These are phyloP conservation scores for Lepidurus arcticus DNA, from an alignment of 1,140 invertebrate genomes.

Conservation along the genomic window DNA sequence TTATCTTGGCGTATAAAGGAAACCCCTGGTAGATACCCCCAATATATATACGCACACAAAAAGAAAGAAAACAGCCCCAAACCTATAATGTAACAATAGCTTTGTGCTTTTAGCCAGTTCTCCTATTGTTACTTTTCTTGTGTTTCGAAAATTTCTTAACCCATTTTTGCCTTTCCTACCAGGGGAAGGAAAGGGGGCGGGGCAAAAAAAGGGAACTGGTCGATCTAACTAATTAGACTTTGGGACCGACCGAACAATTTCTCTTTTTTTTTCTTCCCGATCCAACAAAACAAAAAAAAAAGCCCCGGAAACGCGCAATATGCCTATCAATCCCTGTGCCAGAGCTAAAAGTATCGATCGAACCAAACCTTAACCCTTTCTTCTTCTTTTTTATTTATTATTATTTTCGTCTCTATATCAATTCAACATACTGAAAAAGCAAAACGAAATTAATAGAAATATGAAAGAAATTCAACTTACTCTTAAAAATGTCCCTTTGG, in stretches of 20 bases:
- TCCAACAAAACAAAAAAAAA: too few relatives aligned
- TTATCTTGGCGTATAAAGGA: background rate
- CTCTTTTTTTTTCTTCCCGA: background rate
- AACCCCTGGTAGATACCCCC: background rate
- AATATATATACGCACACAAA: too few relatives aligned
- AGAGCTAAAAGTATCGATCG: background rate
- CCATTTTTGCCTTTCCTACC: background rate
- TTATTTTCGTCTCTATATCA: background rate
- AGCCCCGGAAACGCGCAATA: background rate
- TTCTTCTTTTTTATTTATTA: background rate
- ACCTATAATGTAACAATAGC: background rate
- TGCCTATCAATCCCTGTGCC: background rate
- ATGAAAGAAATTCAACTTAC: background rate
- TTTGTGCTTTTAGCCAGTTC: background rate
- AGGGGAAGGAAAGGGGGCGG: background rate
- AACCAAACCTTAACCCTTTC: conserved; percentile 3
- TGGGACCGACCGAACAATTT: background rate
- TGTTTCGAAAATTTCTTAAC: background rate
- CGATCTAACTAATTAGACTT: background rate
- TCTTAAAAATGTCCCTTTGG: background rate
- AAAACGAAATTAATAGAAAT: background rate
- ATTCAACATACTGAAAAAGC: background rate
- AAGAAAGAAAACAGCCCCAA: background rate
- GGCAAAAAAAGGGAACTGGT: too few relatives aligned
- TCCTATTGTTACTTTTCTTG: background rate